Evolutionary conservation across 1,140 invertebrate species (phyloP).

Genomic region (Drosophila jambulina): DNA sequence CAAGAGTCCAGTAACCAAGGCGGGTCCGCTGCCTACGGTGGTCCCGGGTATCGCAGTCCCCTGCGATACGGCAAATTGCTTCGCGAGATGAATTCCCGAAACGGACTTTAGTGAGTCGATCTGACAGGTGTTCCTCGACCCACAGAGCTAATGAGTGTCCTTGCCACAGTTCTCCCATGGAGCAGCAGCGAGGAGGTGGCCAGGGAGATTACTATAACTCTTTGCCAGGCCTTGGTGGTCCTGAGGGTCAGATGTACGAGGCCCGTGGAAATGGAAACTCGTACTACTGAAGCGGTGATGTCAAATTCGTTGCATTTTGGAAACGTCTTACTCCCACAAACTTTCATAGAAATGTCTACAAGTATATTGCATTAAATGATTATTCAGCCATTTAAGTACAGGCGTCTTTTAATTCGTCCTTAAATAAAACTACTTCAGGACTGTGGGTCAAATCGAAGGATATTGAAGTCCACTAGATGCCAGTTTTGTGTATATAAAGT

Average conservation of each 20-base stretch:
- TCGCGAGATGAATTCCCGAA: constrained; percentile 70
- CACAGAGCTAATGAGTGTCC: neutral
- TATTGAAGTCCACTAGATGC: too few species aligned
- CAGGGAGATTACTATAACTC: constrained; percentile 68
- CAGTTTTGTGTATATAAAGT: too few species aligned
- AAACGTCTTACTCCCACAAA: neutral
- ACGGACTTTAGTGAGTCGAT: constrained; percentile 62
- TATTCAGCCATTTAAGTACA: neutral
- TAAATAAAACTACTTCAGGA: too few species aligned
- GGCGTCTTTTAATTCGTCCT: neutral
- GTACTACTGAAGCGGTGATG: constrained; percentile 36
- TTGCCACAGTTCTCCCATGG: constrained; percentile 47
- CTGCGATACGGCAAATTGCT: constrained; percentile 59
- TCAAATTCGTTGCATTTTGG: constrained; percentile 2
- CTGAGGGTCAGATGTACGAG: constrained; percentile 51
- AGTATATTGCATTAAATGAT: neutral
- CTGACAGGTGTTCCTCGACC: neutral
- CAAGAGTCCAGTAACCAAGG: constrained; percentile 45
- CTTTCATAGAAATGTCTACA: constrained; percentile 4
- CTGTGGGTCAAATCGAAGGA: too few species aligned
- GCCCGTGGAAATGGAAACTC: constrained; percentile 24
- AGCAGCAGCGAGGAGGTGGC: constrained; percentile 50
- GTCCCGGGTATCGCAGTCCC: constrained; percentile 65
- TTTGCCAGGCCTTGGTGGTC: constrained; percentile 57
- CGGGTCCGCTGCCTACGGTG: constrained; percentile 53